Conservation (phyloP, 2,113 vertebrate genomes). For the Silurus asotus region DNA sequence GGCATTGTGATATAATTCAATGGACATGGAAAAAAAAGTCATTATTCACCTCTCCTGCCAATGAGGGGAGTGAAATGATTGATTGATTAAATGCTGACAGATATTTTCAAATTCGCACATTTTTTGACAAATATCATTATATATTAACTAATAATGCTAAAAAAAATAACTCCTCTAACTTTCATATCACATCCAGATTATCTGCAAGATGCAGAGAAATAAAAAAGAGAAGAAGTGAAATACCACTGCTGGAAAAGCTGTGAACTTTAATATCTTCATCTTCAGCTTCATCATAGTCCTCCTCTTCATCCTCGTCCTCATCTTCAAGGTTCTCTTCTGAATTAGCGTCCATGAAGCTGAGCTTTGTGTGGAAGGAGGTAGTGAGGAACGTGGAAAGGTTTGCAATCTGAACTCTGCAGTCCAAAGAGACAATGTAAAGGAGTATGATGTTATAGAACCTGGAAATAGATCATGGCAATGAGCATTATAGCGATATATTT, state of each 20-base stretch:
- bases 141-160: not conserved
- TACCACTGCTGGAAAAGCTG: conserved; percentile 72
- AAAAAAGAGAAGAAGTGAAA: not conserved
- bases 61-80: not conserved
- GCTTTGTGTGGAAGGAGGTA: conserved; percentile 90
- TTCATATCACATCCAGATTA: not conserved
- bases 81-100: not conserved
- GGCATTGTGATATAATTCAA: not conserved
- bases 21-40: not conserved
- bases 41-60: not conserved
- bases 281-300: conserved; percentile 73
- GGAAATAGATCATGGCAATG: not conserved
- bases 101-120: not conserved
- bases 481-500: not conserved
- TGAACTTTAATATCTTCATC: conserved; percentile 65
- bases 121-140: not conserved
- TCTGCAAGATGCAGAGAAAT: not conserved
- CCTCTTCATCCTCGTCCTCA: conserved; percentile 67
- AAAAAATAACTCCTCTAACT: not conserved
- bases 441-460: no score
- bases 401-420: conserved; percentile 86
- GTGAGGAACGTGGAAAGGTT: conserved; percentile 88
- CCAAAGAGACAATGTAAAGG: not conserved
- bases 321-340: conserved; percentile 81
- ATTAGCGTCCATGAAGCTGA: conserved; percentile 92